Percentiles rank a stretch among this genome's conserved stretches.
These are phyloP conservation scores for Microcebus griseorufus DNA, from an alignment of 2,113 vertebrate species.

Conservation along the genomic window DNA sequence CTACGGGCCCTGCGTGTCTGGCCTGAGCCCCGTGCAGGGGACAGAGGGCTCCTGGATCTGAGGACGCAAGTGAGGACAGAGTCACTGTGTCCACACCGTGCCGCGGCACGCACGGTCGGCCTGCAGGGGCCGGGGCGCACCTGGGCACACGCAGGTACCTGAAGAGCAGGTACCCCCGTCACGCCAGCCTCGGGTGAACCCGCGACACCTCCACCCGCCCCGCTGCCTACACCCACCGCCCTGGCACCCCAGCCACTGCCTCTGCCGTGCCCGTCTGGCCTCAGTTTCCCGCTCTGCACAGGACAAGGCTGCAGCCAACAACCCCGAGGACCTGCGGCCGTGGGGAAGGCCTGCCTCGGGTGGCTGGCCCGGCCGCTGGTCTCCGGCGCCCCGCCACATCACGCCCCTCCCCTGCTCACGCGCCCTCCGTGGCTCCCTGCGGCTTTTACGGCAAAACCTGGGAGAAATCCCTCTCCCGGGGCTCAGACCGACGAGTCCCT, in stretches of 20 bases:
- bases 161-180: background rate
- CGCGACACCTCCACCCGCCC: background rate
- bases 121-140: background rate
- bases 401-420: background rate
- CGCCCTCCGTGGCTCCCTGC: background rate
- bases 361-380: background rate
- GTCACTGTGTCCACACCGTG: background rate
- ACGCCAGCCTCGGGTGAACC: background rate
- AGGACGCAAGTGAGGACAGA: background rate
- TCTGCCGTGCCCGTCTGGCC: background rate
- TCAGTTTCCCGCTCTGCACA: background rate
- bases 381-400: background rate
- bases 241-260: background rate
- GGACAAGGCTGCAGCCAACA: background rate
- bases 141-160: background rate
- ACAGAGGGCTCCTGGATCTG: background rate
- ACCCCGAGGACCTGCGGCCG: background rate
- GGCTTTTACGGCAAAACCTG: background rate
- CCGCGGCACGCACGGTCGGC: background rate
- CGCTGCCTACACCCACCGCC: accelerated
- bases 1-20: background rate
- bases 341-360: background rate
- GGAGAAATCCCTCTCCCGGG: background rate
- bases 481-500: background rate
- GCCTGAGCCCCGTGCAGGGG: accelerated